Conservation (phyloP, 1,140 invertebrate species). For the Heliothis subflexa region DNA sequence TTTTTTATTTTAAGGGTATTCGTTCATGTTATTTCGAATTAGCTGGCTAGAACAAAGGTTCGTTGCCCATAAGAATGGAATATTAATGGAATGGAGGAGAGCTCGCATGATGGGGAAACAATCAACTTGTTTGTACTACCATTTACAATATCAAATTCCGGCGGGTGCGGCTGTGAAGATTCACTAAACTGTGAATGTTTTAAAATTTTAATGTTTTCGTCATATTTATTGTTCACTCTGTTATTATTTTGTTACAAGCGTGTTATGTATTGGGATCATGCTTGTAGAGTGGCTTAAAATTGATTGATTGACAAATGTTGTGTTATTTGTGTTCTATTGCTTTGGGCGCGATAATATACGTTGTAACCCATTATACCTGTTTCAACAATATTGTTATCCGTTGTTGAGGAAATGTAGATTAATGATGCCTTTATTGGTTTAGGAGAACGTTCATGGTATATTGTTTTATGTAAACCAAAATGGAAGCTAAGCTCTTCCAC, state of each 20-base stretch:
- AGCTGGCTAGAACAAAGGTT: conserved; percentile 46
- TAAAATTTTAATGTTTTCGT: conserved; percentile 31
- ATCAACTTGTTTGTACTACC: conserved; percentile 36
- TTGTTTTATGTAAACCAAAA: no score
- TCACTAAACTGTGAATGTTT: conserved; percentile 40
- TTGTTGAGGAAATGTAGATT: no score
- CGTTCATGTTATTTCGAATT: conserved; percentile 51
- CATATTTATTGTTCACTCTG: background rate
- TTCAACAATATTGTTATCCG: no score
- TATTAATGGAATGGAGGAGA: conserved; percentile 47
- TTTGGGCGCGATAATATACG: no score
- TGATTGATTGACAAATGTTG: conserved; percentile 10
- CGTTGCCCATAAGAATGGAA: conserved; percentile 51
- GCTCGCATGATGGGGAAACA: conserved; percentile 45
- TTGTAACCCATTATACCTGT: no score
- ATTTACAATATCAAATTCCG: conserved; percentile 51
- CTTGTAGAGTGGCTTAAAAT: background rate
- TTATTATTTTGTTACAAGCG: background rate
- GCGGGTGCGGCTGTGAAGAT: conserved; percentile 14
- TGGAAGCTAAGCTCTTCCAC: no score
- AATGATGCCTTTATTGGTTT: no score
- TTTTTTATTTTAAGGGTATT: conserved; percentile 33
- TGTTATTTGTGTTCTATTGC: no score
- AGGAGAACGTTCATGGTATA: no score
- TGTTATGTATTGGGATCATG: background rate